Evolutionary conservation across 2,113 vertebrate genomes (phyloP), one percentile per base, ranked within the genome.

Genomic region (Bos taurus): DNA sequence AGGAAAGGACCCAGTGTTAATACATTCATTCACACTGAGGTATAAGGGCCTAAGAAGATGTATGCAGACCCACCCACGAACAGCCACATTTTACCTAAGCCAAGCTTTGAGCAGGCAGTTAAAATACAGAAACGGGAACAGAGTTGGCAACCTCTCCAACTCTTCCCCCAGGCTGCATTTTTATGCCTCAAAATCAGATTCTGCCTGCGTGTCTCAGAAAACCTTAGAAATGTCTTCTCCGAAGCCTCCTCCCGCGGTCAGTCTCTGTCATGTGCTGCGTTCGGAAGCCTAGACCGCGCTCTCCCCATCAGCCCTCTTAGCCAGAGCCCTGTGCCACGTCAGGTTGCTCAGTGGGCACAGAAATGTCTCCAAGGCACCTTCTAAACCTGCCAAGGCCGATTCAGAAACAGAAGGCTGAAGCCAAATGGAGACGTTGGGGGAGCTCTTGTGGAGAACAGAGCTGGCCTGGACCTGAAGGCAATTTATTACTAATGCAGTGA

Each of bases 361-460:
- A 52, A 95, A 59, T 56, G 40, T 91, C 89, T 97, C 71, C 62
- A 64, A 88, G 56, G 46, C n/a, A 40, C 71, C 93, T 83, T 97
- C 78, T 87, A 84, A 87, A 48, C 94, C 50, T 94, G 89, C 91
- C 96, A 90, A 77, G 82, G 78, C 28, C 64, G 88, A 88, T 54
- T 83, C 46, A 90, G 88, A 96, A 90, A 82, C 33, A 43, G 77
- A 96, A 67, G n/a, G 33, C 71, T 59, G 82, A 90, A 17, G 82
- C 78, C 90, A 84, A 74, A 57, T 52, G 80, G 95, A 84, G 92
- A 96, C 46, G 50, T 4, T 62, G 12, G 57, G 62, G 40, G 89
- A 30, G 60, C 28, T 13, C 43, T 40, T 0, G 1, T 11, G 64
- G 82, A 88, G 88, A 89, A 84, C 48, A 74, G 60, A 89, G 16